phyloP scores from a whole-genome alignment of 2,113 vertebrate genomes.

The Anser cygnoides region DNA sequence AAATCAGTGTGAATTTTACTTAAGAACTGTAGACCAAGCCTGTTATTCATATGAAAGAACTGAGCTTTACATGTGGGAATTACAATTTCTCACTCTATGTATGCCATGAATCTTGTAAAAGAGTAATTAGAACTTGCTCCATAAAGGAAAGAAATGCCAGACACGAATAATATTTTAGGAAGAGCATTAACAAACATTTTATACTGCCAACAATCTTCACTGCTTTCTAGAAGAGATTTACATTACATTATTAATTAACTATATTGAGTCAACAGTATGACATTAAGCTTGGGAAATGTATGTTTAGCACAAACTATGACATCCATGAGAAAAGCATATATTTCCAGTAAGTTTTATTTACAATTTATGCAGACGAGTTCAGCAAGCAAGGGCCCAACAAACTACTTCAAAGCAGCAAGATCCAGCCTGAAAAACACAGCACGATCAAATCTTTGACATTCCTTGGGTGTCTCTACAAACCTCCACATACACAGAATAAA shows the following conservation, averaged over 20 bases:
- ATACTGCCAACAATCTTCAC: constrained; percentile 15
- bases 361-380: constrained; percentile 25
- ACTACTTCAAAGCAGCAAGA: constrained; percentile 38
- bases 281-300: constrained; percentile 20
- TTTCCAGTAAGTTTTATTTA: neutral
- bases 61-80: constrained; percentile 51
- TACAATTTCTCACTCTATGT: constrained; percentile 36
- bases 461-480: neutral
- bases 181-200: constrained; percentile 53
- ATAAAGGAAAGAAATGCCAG: constrained; percentile 24
- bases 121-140: constrained; percentile 62
- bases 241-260: constrained; percentile 58
- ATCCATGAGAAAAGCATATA: neutral
- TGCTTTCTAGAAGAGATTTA: constrained; percentile 33
- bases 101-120: constrained; percentile 44
- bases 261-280: constrained; percentile 27
- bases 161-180: constrained; percentile 32
- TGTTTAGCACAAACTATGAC: neutral
- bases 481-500: neutral
- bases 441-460: neutral
- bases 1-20: constrained; percentile 15
- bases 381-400: constrained; percentile 5
- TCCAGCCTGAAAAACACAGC: neutral
- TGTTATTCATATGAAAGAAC: constrained; percentile 36
- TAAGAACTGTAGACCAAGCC: constrained; percentile 15